These are phyloP conservation scores for Drosophila mettleri DNA, from an alignment of 2,888 invertebrate species.

Conservation along the genomic window DNA sequence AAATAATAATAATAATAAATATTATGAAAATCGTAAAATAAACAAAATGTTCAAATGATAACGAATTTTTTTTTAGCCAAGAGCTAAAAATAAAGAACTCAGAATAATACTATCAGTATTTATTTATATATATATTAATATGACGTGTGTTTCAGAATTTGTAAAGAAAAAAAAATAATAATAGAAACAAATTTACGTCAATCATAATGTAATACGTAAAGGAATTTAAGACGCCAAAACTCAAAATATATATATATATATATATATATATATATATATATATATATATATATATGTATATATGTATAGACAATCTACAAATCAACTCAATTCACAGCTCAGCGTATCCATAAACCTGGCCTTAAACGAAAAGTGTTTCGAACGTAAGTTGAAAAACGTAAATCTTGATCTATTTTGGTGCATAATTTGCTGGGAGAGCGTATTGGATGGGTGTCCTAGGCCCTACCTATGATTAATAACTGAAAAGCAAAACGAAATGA, in stretches of 20 bases:
- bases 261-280: not conserved
- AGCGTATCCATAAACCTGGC: constrained; percentile 6
- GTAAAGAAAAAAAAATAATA: constrained; percentile 1
- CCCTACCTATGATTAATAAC: not conserved
- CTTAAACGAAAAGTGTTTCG: not conserved
- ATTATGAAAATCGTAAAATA: not conserved
- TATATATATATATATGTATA: not conserved
- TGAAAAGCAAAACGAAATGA: not conserved
- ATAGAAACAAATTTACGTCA: constrained; percentile 14
- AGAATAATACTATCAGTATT: constrained; percentile 3
- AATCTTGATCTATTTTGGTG: constrained; percentile 30
- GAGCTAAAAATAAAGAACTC: not conserved
- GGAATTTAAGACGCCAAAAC: not conserved
- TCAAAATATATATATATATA: constrained; percentile 8
- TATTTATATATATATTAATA: constrained; percentile 16
- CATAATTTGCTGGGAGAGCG: constrained; percentile 19
- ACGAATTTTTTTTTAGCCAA: not conserved
- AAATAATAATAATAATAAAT: not conserved
- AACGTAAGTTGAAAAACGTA: constrained; percentile 2
- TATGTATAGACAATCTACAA: constrained; percentile 32
- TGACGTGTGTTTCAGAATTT: constrained; percentile 19
- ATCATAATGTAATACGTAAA: constrained; percentile 1
- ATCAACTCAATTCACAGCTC: constrained; percentile 34
- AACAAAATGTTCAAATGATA: not conserved
- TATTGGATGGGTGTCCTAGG: not conserved